These are phyloP conservation scores for Actinopyga echinites DNA, from an alignment of 53 echinoderm and acorn worm species.

Conservation along the genomic window DNA sequence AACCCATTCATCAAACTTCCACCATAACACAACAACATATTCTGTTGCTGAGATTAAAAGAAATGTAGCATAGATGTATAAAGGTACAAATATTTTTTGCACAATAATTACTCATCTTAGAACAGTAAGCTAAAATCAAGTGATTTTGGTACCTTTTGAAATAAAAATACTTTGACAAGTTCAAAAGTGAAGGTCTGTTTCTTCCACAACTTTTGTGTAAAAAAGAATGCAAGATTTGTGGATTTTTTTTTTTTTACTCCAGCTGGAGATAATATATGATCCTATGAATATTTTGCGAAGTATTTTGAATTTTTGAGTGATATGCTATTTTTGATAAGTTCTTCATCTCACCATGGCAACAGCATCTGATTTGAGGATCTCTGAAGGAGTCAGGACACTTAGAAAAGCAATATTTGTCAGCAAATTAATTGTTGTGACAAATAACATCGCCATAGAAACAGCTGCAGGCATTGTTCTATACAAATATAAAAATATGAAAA, in stretches of 20 bases:
- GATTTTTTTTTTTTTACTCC: too few relatives aligned
- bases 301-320: too few relatives aligned
- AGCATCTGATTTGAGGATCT: conserved; percentile 41
- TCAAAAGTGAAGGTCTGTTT: neutral
- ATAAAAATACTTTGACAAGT: neutral
- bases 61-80: too few relatives aligned
- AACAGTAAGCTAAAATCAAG: too few relatives aligned
- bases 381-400: conserved; percentile 35
- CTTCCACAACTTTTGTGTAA: neutral
- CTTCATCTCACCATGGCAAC: conserved; percentile 39
- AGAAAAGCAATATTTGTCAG: conserved; percentile 39
- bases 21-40: too few relatives aligned
- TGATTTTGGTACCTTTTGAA: neutral
- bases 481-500: neutral
- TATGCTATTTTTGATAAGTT: neutral
- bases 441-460: conserved; percentile 13
- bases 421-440: conserved; percentile 37
- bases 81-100: too few relatives aligned
- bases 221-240: too few relatives aligned
- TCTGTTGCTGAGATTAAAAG: too few relatives aligned
- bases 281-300: too few relatives aligned
- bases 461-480: conserved; percentile 40
- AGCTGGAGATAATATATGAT: too few relatives aligned
- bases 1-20: too few relatives aligned
- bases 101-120: too few relatives aligned